These are phyloP conservation scores for Balaenoptera acutorostrata DNA, from an alignment of 2,113 vertebrate genomes.

Conservation along the genomic window DNA sequence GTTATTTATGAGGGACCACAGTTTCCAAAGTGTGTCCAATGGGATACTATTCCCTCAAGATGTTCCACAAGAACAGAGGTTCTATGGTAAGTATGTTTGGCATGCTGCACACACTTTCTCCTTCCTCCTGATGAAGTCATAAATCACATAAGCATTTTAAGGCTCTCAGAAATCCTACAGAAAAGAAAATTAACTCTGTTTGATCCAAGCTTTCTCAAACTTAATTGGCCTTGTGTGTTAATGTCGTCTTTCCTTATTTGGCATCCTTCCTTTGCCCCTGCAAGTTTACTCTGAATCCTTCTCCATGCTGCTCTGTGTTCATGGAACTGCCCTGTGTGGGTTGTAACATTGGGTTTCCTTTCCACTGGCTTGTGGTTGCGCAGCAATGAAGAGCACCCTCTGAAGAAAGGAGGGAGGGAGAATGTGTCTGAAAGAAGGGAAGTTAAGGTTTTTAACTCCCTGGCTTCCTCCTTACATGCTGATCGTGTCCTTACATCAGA, in stretches of 20 bases:
- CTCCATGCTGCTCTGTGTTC: not conserved
- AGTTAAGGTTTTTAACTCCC: not conserved
- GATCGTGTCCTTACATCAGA: too few relatives aligned
- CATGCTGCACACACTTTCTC: accelerated
- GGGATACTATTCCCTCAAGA: not conserved
- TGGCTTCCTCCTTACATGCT: not conserved
- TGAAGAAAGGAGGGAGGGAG: not conserved
- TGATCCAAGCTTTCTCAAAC: not conserved
- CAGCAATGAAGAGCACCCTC: not conserved
- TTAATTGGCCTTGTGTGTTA: not conserved
- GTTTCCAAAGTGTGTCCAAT: not conserved
- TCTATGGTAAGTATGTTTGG: not conserved
- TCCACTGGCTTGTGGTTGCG: not conserved
- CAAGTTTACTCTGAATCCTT: not conserved
- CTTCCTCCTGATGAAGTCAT: not conserved
- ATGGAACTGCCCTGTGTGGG: not conserved
- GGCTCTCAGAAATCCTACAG: not conserved
- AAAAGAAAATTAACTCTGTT: not conserved
- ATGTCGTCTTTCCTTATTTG: not conserved
- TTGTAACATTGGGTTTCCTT: not conserved
- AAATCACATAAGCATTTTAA: not conserved
- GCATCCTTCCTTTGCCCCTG: not conserved
- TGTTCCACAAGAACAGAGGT: not conserved
- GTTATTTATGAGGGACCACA: not conserved
- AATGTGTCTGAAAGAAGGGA: not conserved